Base-by-base conservation (phyloP, 1,140 invertebrate genomes). In the Zaprionus taronus region DNA sequence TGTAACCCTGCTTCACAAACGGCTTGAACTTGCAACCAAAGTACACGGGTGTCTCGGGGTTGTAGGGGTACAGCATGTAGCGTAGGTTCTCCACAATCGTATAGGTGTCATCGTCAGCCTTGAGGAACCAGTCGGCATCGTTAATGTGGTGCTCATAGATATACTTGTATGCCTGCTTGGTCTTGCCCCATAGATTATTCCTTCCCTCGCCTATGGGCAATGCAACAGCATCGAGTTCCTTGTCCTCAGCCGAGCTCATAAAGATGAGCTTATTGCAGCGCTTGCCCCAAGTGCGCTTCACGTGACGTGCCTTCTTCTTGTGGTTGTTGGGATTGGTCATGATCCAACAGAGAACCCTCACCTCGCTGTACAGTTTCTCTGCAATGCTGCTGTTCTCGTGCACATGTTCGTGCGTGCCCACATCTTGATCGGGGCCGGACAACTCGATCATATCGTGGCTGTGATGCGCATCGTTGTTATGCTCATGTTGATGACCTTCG, bases 91-190 rank as follows among this genome's bases (percentile, higher is more conserved):
- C 31, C 31, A 34, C 95, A 63, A 99, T 95, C 36, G 98, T 96
- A 93, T 97, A 98, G 93, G 98, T 98, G 91, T 99, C 98, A 93
- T 98, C 98, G 91, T 99, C 98, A 28, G 98, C 97, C 93, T 99
- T 99, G 73, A 99, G 93, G 92, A 98, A 98, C 97, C 97, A 99
- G 93, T 99, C 98, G 15, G 95, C 96, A 77, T 98, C 94, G 78
- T 98, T 94, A 34, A 95, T 93, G 91, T 99, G 96, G 89, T 98
- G 94, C 60, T 97, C 94, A 85, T 98, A 98, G 28, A 97, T 94
- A 91, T 98, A 97, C 91, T 96, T 95, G 93, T 99, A 99, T 0
- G 98, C 98, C 85, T 96, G 96, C 93, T 98, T 98, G 0, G 98
- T 99, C 94, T 99, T 99, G n/a, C 96, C 97, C 97, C 98, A 99